phyloP scores from a whole-genome alignment of 1,140 invertebrate species.

The Zaprionus nigranus region DNA sequence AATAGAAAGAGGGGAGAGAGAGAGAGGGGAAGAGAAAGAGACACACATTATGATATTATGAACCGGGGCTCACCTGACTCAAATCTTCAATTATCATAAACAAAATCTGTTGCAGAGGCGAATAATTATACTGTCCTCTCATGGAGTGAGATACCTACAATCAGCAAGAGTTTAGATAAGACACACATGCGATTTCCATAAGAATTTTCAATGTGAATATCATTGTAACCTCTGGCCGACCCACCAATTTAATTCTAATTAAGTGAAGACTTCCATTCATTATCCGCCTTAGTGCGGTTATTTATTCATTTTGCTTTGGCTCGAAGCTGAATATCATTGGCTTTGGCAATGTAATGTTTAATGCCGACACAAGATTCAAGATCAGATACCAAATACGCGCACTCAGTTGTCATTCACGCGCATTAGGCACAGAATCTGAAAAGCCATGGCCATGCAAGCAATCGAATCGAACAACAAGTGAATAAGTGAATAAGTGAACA shows the following conservation, averaged over 20 bases:
- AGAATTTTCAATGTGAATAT: background rate
- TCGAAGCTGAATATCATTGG: conserved; percentile 9
- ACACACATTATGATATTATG: conserved; percentile 13
- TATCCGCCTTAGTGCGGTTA: background rate
- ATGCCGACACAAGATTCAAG: conserved; percentile 23
- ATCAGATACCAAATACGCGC: conserved; percentile 25
- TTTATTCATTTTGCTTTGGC: conserved; percentile 4
- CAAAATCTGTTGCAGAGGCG: conserved; percentile 29
- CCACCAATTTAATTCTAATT: background rate
- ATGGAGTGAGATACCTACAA: conserved; percentile 34
- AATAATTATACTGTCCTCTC: conserved; percentile 26
- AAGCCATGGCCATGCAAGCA: conserved; percentile 39
- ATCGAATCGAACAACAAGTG: conserved; percentile 20
- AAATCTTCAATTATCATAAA: conserved; percentile 36
- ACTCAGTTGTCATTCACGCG: conserved; percentile 33
- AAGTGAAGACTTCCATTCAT: background rate
- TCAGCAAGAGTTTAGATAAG: background rate
- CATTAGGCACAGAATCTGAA: conserved; percentile 34
- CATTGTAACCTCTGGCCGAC: background rate
- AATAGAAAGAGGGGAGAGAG: background rate
- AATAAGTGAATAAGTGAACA: conserved; percentile 13
- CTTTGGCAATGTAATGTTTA: conserved; percentile 41
- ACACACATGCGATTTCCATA: background rate
- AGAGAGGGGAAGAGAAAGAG: background rate
- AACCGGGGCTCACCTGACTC: conserved; percentile 36